Evolutionary conservation across 2,797 vertebrate genomes (phyloP), one percentile per base, ranked within the genome.

Genomic region (Trachurus trachurus): DNA sequence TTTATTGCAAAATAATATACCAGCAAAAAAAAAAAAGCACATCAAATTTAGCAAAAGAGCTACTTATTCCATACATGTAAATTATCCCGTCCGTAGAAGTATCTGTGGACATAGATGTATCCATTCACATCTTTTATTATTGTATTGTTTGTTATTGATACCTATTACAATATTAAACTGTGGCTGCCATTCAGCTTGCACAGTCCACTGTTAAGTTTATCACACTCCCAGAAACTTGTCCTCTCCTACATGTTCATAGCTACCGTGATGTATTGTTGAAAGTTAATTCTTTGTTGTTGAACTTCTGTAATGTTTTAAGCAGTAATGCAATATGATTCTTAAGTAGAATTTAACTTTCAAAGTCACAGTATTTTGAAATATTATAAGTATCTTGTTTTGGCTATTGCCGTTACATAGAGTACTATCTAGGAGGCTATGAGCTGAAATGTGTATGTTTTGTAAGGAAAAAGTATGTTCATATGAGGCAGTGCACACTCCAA

Each of bases 1-100:
- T 93, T 94, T 92, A 94, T 92, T 94, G 89, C 83, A 92, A 94
- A 93, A 89, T 88, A 88, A 93, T 78, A 91, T 81, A 79, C 68
- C 74, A 86, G 84, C 76, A 86, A 86, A 90, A 76, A 59, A 72
- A 53, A 61, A 70, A 82, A 87, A 88, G 73, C 83, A 93, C 88
- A 92, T 84, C 75, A 90, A 79, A 77, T 86, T 66, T 80, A 54
- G 83, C 85, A 92, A 94, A 94, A 90, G 47, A 82, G 81, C 88
- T 88, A 92, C 78, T 89, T 89, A 86, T 92, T 90, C 71, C 78
- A 82, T 81, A 92, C 80, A 89, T 83, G 86, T 93, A 90, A 89
- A 88, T 93, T 88, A 81, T 82, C 83, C 83, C 62, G 82, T 81
- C 76, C 79, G 73, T 86, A 90, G 88, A 91, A 88, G 70, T 81